Evolutionary conservation across 2,113 vertebrate genomes (phyloP).

Genomic region (Gymnobelideus leadbeateri): DNA sequence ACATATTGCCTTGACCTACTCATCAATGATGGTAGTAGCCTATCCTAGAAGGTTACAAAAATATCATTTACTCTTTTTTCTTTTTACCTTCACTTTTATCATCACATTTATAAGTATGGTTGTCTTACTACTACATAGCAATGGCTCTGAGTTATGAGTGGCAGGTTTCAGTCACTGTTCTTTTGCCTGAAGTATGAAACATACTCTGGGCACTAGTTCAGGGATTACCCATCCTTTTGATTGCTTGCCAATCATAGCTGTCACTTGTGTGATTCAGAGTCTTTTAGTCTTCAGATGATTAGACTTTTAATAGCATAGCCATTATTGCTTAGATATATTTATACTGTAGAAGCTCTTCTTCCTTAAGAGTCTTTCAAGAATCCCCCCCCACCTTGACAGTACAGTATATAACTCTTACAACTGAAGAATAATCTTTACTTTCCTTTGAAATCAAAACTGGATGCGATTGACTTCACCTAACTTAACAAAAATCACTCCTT

Average conservation of each 20-base stretch:
- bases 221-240: neutral
- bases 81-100: neutral
- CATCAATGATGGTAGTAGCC: slow-evolving; percentile 13
- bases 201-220: neutral
- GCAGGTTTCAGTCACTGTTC: neutral
- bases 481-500: neutral
- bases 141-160: neutral
- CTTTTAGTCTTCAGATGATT: neutral
- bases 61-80: slow-evolving; percentile 32
- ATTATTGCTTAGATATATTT: slow-evolving; percentile 45
- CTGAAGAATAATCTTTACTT: slow-evolving; percentile 3
- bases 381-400: neutral
- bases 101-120: slow-evolving; percentile 39
- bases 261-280: neutral
- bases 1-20: neutral
- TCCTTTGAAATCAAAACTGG: slow-evolving; percentile 41
- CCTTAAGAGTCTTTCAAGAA: neutral
- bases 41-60: neutral
- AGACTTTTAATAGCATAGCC: neutral
- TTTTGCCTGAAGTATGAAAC: neutral
- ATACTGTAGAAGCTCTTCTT: neutral
- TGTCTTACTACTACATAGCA: neutral
- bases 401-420: neutral
- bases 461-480: slow-evolving; percentile 1
- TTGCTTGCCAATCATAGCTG: neutral